Evolutionary conservation across 1,140 invertebrate species (phyloP), one percentile per base, ranked within the genome.

Genomic region (Holcopasites calliopsidis): DNA sequence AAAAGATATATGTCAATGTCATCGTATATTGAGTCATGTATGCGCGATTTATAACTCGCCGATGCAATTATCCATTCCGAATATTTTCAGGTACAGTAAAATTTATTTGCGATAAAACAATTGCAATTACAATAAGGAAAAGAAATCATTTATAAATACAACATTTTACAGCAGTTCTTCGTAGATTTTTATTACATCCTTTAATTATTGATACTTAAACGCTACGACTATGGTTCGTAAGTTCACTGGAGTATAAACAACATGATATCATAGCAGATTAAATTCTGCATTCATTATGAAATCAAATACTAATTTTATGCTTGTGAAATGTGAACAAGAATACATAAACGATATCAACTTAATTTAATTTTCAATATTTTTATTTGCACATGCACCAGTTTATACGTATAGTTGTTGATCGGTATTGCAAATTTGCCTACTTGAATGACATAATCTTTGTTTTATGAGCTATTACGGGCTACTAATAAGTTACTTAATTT

Each of bases 171-270:
- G 18, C 65, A 71, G 60, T 35, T 70, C 28, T 38, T 71, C 69
- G 71, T 76, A 75, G 31, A 71, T 60, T 42, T 78, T 82, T 82
- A 80, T 71, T 80, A 77, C 61, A 80, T 16, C 13, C 40, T 76
- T 76, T 77, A 77, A n/a, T n/a, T n/a, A 82, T 82, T 76, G 82
- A 80, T 79, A 84, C 54, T 82, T 82, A 84, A 76, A 74, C 85
- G 76, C 83, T 87, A 86, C 83, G 83, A 79, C 55, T 87, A 85
- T 66, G 75, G 47, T 75, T 47, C 82, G 69, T 84, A 84, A 84
- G 82, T n/a, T n/a, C n/a, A n/a, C n/a, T n/a, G n/a, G n/a, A n/a
- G n/a, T n/a, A n/a, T n/a, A n/a, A n/a, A n/a, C n/a, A n/a, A n/a
- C n/a, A n/a, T n/a, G n/a, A n/a, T n/a, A n/a, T n/a, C n/a, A n/a